Percentiles rank a stretch among this genome's conserved stretches.
phyloP scores from a whole-genome alignment of 1,140 invertebrate genomes.

The Physella acuta region DNA sequence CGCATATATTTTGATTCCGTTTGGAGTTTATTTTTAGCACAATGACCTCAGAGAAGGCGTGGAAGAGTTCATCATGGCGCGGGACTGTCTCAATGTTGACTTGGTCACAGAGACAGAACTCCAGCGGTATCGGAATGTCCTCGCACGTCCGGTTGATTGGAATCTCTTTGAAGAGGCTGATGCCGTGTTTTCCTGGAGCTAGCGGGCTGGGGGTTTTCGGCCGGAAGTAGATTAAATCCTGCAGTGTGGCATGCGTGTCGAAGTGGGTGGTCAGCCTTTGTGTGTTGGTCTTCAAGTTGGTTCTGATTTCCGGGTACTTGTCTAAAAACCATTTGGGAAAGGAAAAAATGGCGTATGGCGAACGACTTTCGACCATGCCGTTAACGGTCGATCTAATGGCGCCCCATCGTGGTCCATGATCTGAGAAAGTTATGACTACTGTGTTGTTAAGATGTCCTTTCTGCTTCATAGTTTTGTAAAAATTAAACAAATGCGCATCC shows the following conservation, averaged over 20 bases:
- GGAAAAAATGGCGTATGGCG: neutral
- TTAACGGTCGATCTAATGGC: conserved; percentile 63
- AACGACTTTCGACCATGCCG: neutral
- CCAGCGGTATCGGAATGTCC: too few relatives aligned
- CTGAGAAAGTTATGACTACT: conserved; percentile 78
- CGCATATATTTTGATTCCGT: too few relatives aligned
- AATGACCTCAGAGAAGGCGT: too few relatives aligned
- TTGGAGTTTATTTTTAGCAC: too few relatives aligned
- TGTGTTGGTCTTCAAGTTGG: neutral
- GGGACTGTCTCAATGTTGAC: too few relatives aligned
- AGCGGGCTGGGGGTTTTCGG: neutral
- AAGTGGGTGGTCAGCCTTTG: conserved; percentile 2
- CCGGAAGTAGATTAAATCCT: neutral
- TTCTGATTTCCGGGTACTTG: neutral
- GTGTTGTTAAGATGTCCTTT: conserved; percentile 59
- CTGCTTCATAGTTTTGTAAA: neutral
- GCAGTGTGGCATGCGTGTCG: conserved; percentile 5
- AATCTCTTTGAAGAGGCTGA: conserved; percentile 12
- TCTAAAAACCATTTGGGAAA: conserved; percentile 4
- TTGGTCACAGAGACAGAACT: too few relatives aligned
- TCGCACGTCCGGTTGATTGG: too few relatives aligned
- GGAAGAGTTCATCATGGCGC: too few relatives aligned
- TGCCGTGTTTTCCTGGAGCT: neutral
- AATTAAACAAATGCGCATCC: conserved; percentile 1
- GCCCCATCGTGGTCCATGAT: conserved; percentile 88